Evolutionary conservation across 35 echinoderm and acorn worm genomes (phyloP).

Genomic region (Apostichopus japonicus): DNA sequence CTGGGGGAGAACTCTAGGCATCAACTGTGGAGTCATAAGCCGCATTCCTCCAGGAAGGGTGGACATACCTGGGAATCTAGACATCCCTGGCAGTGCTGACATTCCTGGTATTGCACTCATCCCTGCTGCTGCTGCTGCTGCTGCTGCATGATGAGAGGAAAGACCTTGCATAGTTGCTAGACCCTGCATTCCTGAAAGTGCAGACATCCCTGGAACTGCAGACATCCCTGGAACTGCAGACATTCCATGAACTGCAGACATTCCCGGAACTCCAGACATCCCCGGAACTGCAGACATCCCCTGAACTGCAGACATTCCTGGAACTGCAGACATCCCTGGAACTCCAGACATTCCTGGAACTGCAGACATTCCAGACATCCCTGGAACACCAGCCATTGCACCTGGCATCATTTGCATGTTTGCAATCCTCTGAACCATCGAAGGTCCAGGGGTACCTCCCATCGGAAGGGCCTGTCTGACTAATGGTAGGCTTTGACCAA

Average conservation of each 20-base stretch:
- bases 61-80: not conserved
- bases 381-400: conserved; percentile 13
- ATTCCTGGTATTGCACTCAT: conserved; percentile 2
- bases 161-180: conserved; percentile 5
- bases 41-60: not conserved
- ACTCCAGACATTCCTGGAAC: conserved; percentile 28
- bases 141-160: not conserved
- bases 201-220: not conserved
- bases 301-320: conserved; percentile 8
- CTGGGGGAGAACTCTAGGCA: not conserved
- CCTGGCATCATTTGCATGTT: not conserved
- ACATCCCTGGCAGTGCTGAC: conserved; percentile 6
- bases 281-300: conserved; percentile 7
- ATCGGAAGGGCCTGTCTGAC: not conserved
- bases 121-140: not conserved
- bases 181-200: not conserved
- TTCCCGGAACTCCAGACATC: not conserved
- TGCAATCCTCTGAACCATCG: conserved; percentile 7
- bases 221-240: conserved; percentile 3
- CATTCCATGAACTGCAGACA: not conserved
- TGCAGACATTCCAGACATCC: conserved; percentile 6
- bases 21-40: not conserved
- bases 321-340: not conserved
- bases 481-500: conserved; percentile 18
- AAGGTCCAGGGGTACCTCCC: not conserved